Conservation (phyloP, 2,888 invertebrate genomes). For the Orthonevra nobilis region DNA sequence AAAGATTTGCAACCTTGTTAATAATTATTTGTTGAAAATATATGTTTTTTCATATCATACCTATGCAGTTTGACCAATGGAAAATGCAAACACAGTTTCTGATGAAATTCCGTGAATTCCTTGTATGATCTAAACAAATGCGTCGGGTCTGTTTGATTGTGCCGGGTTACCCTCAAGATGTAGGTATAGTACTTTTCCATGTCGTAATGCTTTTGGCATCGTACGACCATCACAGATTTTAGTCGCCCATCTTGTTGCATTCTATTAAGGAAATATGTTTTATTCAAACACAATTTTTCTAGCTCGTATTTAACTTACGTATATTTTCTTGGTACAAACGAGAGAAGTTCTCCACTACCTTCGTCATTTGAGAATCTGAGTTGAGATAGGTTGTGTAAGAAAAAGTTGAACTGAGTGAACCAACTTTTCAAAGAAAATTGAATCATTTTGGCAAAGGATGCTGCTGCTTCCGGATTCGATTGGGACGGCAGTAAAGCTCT, state of each 20-base stretch:
- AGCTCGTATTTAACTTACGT: conserved; percentile 85
- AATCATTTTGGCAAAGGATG: conserved; percentile 97
- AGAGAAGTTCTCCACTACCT: conserved; percentile 88
- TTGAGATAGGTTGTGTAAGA: conserved; percentile 97
- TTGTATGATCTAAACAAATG: conserved; percentile 96
- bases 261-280: conserved; percentile 81
- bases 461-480: conserved; percentile 97
- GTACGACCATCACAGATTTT: conserved; percentile 90
- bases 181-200: conserved; percentile 99
- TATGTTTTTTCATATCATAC: too few relatives aligned
- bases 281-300: too few relatives aligned
- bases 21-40: conserved; percentile 36
- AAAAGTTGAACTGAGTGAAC: conserved; percentile 99
- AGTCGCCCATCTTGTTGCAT: conserved; percentile 94
- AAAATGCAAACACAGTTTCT: conserved; percentile 94
- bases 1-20: conserved; percentile 11
- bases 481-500: conserved; percentile 92
- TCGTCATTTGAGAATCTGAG: conserved; percentile 94
- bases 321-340: conserved; percentile 96
- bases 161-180: conserved; percentile 90
- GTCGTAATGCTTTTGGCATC: conserved; percentile 96
- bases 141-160: conserved; percentile 91
- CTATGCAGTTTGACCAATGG: conserved; percentile 94
- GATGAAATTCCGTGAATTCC: conserved; percentile 97
- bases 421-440: conserved; percentile 95